Base-by-base conservation (phyloP, 2,113 vertebrate genomes). In the Hippocampus mohnikei region DNA sequence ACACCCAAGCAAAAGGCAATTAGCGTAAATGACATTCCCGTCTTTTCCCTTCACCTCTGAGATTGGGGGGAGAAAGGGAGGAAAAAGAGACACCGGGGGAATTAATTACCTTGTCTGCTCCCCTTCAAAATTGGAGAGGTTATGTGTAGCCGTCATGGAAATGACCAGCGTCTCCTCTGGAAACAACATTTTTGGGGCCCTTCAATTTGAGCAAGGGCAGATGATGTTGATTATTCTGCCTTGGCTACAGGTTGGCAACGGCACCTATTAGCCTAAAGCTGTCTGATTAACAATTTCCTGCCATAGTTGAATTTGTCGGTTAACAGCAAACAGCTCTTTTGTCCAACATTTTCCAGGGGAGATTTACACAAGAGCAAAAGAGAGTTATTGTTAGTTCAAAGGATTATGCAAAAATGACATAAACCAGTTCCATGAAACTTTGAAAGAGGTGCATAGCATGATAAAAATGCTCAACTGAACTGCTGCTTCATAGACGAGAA, bases 51-150 rank as follows among this genome's bases (percentile, higher is more conserved):
- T 74, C 8, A 29, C 52, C 82, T 75, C 81, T 75, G 56, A 86
- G 83, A 81, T 10, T 10, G 78, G 76, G 81, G 78, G 77, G 82
- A 20, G 59, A 60, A 79, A 73, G 74, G 75, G 78, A 80, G 81
- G 81, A 86, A 78, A 88, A 82, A 74, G 75, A 83, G 84, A 77
- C 81, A 65, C 81, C 82, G 61, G 81, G 87, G 81, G 83, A 84
- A 89, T 91, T 90, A 86, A 90, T 91, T 89, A 88, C 87, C 86
- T 80, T 73, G 80, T 82, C 80, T 83, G 86, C 89, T 60, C 88
- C 77, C 85, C 86, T 85, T 75, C 11, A 79, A 70, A 63, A 68
- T 82, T 61, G 80, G 78, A 77, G 76, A 68, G 74, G 71, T 73
- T 88, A 84, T 79, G 81, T 80, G 52, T 74, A 84, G 79, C 81